Base-by-base conservation (phyloP, 2,888 invertebrate genomes). In the Netelia virgata region DNA sequence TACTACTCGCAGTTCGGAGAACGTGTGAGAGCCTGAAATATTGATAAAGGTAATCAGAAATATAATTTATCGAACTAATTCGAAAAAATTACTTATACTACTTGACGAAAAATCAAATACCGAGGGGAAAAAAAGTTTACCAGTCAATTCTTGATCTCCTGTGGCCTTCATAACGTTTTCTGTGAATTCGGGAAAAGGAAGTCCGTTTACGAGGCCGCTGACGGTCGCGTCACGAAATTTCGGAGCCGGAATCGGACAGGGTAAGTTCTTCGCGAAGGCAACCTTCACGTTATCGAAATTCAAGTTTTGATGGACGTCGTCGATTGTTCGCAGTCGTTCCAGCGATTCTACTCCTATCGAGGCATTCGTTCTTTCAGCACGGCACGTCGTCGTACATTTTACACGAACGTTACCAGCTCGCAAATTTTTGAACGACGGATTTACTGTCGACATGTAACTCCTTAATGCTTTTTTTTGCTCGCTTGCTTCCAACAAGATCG, bases 71-170 rank as follows among this genome's bases (percentile, higher is more conserved):
- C 6, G 5, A 36, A 36, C 5, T 3, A 36, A 8, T 36, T 36
- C 36, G 36, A 36, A 36, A 36, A 8, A 36, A 36, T 36, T 8
- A 36, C 6, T 36, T 36, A 36, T 36, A 5, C 5, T 36, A 36
- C 36, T 64, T 41, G 43, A 9, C 2, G 50, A 68, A 55, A 16
- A 18, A 57, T 36, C 36, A 3, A 1, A 66, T 43, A 41, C 36
- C 36, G 8, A 18, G 36, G 0, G 16, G 14, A 50, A 3, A 20
- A 20, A 73, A 16, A 66, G 92, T 9, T 89, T 88, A 88, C 92
- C 92, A 16, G 91, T 93, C 3, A 96, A 90, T 68, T 88, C 87
- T 91, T 96, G 96, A 87, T 94, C 89, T 1, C 94, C 95, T 1
- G 87, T 87, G 20, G 92, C 94, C 90, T 94, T 95, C 11, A 96